These are phyloP conservation scores for Falcaria lacertinaria DNA, from an alignment of 2,888 invertebrate species.

Conservation along the genomic window DNA sequence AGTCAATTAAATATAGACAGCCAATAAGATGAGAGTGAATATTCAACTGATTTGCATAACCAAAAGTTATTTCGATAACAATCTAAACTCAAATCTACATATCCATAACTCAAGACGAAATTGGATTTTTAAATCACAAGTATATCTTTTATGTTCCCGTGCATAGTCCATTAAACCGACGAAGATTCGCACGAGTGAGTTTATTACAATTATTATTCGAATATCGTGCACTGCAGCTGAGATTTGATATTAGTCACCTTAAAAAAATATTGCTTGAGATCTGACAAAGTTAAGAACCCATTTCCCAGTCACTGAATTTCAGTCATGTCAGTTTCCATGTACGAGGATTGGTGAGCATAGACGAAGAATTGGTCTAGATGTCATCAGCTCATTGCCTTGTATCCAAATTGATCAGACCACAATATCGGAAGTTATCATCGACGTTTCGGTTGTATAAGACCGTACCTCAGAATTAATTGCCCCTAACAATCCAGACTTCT, in stretches of 20 bases:
- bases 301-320: no score
- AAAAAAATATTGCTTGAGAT: conserved; percentile 18
- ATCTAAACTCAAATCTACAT: background rate
- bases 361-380: no score
- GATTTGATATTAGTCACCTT: background rate
- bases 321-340: no score
- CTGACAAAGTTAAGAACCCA: conserved; percentile 21
- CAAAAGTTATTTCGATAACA: background rate
- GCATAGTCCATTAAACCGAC: conserved; percentile 37
- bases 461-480: conserved; percentile 20
- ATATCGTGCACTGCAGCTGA: conserved; percentile 4
- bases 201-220: conserved; percentile 44
- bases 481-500: conserved; percentile 15
- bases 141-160: conserved; percentile 1
- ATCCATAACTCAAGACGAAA: background rate
- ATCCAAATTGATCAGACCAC: no score
- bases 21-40: no score
- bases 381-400: no score
- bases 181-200: conserved; percentile 38
- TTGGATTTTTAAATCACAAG: background rate
- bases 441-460: conserved; percentile 14
- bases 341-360: no score
- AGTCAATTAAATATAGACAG: no score
- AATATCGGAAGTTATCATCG: no score
- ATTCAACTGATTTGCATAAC: background rate